These are phyloP conservation scores for Drosophila pseudoobscura DNA, from an alignment of 1,140 invertebrate genomes.

Conservation along the genomic window DNA sequence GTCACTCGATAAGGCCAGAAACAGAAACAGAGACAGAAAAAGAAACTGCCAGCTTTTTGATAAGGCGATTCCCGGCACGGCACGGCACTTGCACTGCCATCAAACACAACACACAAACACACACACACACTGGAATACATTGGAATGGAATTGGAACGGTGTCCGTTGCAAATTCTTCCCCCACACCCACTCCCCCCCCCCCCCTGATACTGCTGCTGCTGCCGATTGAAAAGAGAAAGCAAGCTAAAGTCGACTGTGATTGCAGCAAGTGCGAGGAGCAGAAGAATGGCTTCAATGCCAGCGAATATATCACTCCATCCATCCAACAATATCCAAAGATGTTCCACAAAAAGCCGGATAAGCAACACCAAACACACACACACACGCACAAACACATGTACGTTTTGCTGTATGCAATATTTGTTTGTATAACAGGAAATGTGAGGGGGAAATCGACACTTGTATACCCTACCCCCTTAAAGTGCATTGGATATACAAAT, in stretches of 20 bases:
- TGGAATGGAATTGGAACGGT: too few relatives aligned
- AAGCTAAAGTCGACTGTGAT: constrained; percentile 11
- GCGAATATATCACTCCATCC: too few relatives aligned
- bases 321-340: too few relatives aligned
- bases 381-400: constrained; percentile 1
- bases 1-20: too few relatives aligned
- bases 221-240: constrained; percentile 40
- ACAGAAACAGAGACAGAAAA: too few relatives aligned
- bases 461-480: neutral
- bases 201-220: constrained; percentile 13
- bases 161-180: too few relatives aligned
- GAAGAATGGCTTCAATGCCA: constrained; percentile 27
- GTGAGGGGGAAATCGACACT: constrained; percentile 10
- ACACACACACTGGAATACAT: neutral
- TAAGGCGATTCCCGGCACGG: too few relatives aligned
- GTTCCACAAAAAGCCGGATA: constrained; percentile 34
- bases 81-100: too few relatives aligned
- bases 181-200: too few relatives aligned
- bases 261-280: constrained; percentile 5
- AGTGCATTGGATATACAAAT: neutral
- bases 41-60: too few relatives aligned
- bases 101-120: too few relatives aligned
- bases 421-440: constrained; percentile 34
- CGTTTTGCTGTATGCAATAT: constrained; percentile 21
- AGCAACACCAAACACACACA: constrained; percentile 45